Percentiles rank a stretch among this genome's conserved stretches.
phyloP scores from a whole-genome alignment of 2,888 invertebrate genomes.

The Yponomeuta sedellus region DNA sequence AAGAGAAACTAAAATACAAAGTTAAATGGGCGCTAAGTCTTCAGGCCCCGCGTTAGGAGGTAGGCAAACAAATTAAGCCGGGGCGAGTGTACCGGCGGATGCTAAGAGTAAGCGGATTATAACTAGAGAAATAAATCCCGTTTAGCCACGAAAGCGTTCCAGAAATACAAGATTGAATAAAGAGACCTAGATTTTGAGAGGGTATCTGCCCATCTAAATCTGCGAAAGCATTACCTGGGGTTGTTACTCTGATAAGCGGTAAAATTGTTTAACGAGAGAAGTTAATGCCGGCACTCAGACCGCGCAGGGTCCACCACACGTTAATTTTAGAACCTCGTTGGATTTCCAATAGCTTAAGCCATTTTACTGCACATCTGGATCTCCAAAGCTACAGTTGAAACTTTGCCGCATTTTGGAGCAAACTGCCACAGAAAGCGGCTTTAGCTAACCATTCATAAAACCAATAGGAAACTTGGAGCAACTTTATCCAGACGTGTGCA shows the following conservation, averaged over 20 bases:
- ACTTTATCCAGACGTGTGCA: constrained; percentile 21
- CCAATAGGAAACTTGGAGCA: constrained; percentile 16
- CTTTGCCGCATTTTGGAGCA: background rate
- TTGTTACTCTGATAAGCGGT: background rate
- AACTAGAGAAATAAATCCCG: background rate
- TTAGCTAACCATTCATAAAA: constrained; percentile 3
- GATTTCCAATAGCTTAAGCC: background rate
- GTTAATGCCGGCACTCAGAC: background rate
- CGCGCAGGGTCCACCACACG: background rate
- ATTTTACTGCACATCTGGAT: background rate
- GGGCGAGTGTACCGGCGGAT: background rate
- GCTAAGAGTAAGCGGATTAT: constrained; percentile 1
- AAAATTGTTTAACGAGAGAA: background rate
- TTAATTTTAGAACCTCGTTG: background rate
- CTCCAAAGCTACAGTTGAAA: background rate
- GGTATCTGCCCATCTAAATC: background rate
- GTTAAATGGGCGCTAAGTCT: background rate
- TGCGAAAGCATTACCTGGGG: background rate
- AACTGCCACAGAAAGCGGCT: background rate
- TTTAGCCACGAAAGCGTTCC: background rate
- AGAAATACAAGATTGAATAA: background rate
- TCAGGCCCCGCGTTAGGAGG: background rate
- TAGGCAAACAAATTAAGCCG: background rate
- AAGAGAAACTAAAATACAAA: background rate
- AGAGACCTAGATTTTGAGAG: background rate